Conservation (phyloP, 2,888 invertebrate species). For the Calliphora vomitoria region DNA sequence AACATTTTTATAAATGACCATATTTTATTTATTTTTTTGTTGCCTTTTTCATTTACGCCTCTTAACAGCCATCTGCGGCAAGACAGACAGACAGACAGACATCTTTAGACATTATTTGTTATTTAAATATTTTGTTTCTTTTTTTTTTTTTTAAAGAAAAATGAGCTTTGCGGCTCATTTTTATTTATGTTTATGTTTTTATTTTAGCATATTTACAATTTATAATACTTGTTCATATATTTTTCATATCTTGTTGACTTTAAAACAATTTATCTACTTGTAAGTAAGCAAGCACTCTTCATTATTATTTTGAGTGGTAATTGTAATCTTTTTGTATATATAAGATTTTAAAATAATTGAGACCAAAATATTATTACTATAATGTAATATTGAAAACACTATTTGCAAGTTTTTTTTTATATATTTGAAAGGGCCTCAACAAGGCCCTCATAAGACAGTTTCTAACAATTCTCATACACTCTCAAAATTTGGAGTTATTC, state of each 20-base stretch:
- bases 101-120: neutral
- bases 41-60: too few species aligned
- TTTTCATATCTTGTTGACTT: neutral
- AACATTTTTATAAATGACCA: slow-evolving; percentile 33
- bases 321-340: neutral
- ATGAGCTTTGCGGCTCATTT: slow-evolving; percentile 24
- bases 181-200: neutral
- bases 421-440: too few species aligned
- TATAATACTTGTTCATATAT: neutral
- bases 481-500: too few species aligned
- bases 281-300: neutral
- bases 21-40: slow-evolving; percentile 3
- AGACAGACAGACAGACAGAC: too few species aligned
- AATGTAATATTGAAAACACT: too few species aligned
- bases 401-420: too few species aligned
- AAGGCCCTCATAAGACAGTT: too few species aligned
- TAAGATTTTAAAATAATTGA: too few species aligned
- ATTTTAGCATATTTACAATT: slow-evolving; percentile 28
- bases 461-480: too few species aligned
- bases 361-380: too few species aligned
- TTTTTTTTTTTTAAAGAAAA: neutral
- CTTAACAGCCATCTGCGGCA: neutral
- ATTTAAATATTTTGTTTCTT: too few species aligned
- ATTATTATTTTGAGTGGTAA: neutral
- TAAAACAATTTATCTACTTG: neutral